Evolutionary conservation across 2,888 invertebrate species (phyloP), one percentile per base, ranked within the genome.

Genomic region (Clostera curtula): DNA sequence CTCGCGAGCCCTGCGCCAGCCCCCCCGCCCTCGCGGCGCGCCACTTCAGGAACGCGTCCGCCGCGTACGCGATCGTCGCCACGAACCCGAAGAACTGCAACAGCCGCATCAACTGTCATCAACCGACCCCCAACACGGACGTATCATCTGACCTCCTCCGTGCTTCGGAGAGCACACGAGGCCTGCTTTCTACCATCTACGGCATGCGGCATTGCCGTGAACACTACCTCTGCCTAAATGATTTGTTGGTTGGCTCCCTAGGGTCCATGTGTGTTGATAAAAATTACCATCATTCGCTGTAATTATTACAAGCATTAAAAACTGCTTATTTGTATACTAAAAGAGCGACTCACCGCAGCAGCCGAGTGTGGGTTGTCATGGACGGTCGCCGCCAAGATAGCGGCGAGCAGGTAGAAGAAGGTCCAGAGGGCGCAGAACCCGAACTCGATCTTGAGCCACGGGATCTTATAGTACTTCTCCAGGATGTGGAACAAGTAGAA

Each of bases 401-500:
- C 87, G 1, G 93, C 93, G 31, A 95, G 84, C 37, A 95, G 75
- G 64, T 92, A 95, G 40, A 93, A 87, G 21, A 90, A 60, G 1
- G 90, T 85, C 93, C 93, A 93, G 5, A 92, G 37, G 4, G 86
- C 86, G 59, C 92, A 92, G 76, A 89, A 95, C 2, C 86, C 75
- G 39, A 94, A 87, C 82, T 96, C 95, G 40, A 93, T 87, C 72
- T 90, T 90, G 33, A 95, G 75, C 95, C 96, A 96, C 2, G 95
- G 95, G 49, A 96, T 90, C 72, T 88, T 90, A 65, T 90, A 90
- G 61, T 92, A 89, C 68, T 91, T 92, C 75, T 96, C 96, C 36
- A 96, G 86, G 12, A 95, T 85, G 64, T 96, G 95, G 73, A 95
- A 93, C 36, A 95, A 64, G 66, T 96, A 96, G 32, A 94, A 85